phyloP scores from a whole-genome alignment of 1,140 invertebrate species.

The Melanaphis sacchari region DNA sequence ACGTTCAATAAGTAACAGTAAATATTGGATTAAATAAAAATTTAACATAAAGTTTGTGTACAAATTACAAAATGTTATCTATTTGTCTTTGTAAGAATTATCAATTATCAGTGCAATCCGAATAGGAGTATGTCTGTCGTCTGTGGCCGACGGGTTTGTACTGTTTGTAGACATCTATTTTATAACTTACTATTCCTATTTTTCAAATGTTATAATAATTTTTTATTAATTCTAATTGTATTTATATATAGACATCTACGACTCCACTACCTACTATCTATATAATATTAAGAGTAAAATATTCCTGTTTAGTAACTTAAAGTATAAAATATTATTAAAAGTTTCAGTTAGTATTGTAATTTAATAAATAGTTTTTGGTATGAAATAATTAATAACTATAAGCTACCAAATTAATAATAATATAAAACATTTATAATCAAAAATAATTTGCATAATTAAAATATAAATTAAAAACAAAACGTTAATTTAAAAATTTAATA shows the following conservation, averaged over 20 bases:
- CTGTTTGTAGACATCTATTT: neutral
- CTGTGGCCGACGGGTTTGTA: neutral
- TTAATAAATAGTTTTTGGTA: neutral
- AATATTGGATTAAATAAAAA: slow-evolving; percentile 7
- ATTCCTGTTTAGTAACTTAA: neutral
- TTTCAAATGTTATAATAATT: neutral
- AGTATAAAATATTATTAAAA: neutral
- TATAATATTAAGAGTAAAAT: neutral
- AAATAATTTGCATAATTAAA: no score
- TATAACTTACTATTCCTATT: neutral
- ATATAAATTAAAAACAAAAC: no score
- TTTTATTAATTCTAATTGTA: neutral
- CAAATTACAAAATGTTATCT: neutral
- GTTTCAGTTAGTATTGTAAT: neutral
- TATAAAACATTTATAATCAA: neutral
- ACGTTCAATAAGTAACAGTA: neutral
- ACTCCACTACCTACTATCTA: neutral
- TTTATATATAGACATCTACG: neutral
- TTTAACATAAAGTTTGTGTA: neutral
- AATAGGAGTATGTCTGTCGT: neutral
- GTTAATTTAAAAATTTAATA: no score
- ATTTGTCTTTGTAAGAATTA: neutral
- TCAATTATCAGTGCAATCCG: neutral
- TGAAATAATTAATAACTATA: neutral
- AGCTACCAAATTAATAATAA: neutral